These are phyloP conservation scores for Mus musculus DNA, from an alignment of 2,113 vertebrate genomes.

Conservation along the genomic window GRCm39 chrX:67375001-67375500, in stretches of 20 bases:
- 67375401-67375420: neutral
- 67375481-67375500: conserved; percentile 4
- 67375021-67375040: neutral
- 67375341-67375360: neutral
- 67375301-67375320: neutral
- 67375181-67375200: no score
- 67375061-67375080: neutral
- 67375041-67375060: neutral
- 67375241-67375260: no score
- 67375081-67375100: neutral
- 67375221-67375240: no score
- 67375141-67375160: no score
- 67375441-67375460: conserved; percentile 11
- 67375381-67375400: neutral
- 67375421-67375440: neutral
- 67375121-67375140: no score
- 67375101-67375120: neutral
- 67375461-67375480: neutral
- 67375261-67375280: neutral
- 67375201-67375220: no score
- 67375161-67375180: no score
- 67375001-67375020: neutral
- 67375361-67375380: neutral
- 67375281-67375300: neutral
- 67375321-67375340: neutral